These are phyloP conservation scores for Zoanthus sociatus DNA, from an alignment of 92 coral and sea anemone genomes.

Conservation along the genomic window DNA sequence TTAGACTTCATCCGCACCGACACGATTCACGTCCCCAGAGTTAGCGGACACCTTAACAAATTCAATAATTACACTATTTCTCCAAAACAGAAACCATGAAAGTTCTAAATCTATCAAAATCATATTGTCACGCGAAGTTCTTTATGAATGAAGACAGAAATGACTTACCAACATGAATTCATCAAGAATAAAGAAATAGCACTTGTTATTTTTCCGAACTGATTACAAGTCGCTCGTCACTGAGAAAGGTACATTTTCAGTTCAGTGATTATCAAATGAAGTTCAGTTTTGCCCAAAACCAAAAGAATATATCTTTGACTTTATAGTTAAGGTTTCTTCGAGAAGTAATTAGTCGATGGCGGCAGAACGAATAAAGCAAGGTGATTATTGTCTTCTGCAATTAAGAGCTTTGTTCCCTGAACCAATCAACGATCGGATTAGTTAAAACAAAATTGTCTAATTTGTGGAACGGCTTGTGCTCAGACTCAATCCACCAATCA, in stretches of 20 bases:
- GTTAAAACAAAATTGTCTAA: conserved; percentile 32
- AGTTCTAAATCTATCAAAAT: conserved; percentile 20
- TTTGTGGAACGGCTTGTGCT: conserved; percentile 42
- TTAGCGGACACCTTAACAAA: background rate
- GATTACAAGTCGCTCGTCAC: conserved; percentile 14
- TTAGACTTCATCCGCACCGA: conserved; percentile 9
- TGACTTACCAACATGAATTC: conserved; percentile 31
- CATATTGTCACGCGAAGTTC: conserved; percentile 46
- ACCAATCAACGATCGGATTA: conserved; percentile 32
- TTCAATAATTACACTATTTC: background rate
- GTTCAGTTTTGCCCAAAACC: background rate
- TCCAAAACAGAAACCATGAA: conserved; percentile 18
- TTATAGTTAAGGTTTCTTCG: conserved; percentile 27
- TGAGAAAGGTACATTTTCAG: background rate
- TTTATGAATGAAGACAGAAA: conserved; percentile 26
- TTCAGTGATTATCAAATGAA: conserved; percentile 1
- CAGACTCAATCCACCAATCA: conserved; percentile 67
- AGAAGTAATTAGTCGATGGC: conserved; percentile 54
- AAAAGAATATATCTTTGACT: conserved; percentile 26
- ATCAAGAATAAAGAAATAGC: conserved; percentile 30
- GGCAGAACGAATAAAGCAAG: conserved; percentile 38
- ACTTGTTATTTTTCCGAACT: conserved; percentile 17
- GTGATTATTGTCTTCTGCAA: conserved; percentile 50
- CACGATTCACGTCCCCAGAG: conserved; percentile 10
- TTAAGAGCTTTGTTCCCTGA: conserved; percentile 39